Base-by-base conservation (phyloP, 2,113 vertebrate genomes). In the Percina caprodes region DNA sequence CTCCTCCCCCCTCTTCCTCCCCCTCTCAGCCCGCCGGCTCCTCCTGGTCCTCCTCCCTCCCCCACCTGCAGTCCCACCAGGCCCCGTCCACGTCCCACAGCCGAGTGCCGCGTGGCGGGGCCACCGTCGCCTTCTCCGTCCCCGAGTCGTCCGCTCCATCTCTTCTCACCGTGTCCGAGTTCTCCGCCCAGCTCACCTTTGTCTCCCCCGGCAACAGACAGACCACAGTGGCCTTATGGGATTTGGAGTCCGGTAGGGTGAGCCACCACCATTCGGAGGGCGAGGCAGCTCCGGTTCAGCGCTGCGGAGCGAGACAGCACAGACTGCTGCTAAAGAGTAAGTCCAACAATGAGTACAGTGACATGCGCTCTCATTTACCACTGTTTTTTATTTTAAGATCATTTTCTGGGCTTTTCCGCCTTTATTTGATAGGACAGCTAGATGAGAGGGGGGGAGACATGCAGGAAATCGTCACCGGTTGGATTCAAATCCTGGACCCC, bases 321-420 rank as follows among this genome's bases (percentile, higher is more conserved):
- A 89, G 95, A 16, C 92, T 99, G 19, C 89, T 98, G 60, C 92
- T 99, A 73, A 97, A 96, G 95, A 96, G 98, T 99, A 72, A 96
- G 95, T 52, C 39, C 9, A 3, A 39, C 8, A 39, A 8, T 9
- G 35, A 39, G 35, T 2, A 39, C 0, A 7, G 8, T 1, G 1
- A 39, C 35, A 8, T 9, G 35, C 35, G 8, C 35, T 8, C 35
- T 8, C 2, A 39, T 39, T 39, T 9, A 8, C 35, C 35, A 9
- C 8, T 30, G 26, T 30, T 30, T 30, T 30, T 30, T 30, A 30
- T 30, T 30, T 30, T 30, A 30, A 30, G 26, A 30, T 30, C 3
- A 30, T 3, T 30, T 30, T 30, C 26, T 30, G 26, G 26, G 26
- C 3, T 30, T 30, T 30, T 30, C 2, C 26, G 26, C 26, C 26